These are phyloP conservation scores for Drosophila navojoa DNA, from an alignment of 1,140 invertebrate species.

Conservation along the genomic window DNA sequence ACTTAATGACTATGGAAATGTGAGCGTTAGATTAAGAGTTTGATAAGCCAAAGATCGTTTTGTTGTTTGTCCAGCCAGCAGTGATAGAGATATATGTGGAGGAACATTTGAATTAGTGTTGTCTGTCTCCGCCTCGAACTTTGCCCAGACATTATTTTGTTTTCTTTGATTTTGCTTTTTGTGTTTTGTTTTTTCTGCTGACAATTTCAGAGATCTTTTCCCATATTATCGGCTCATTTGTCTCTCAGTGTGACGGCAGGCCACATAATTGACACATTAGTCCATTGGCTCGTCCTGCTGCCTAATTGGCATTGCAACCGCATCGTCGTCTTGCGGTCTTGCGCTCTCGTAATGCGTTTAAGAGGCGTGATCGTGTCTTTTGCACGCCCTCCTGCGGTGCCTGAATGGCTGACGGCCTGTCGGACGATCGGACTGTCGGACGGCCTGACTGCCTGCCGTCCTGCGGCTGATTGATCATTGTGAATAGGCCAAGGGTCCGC, in stretches of 20 bases:
- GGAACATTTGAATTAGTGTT: slow-evolving; percentile 40
- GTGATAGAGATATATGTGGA: slow-evolving; percentile 1
- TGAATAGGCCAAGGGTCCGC: slow-evolving; percentile 37
- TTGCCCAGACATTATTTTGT: neutral
- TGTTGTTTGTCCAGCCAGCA: slow-evolving; percentile 17
- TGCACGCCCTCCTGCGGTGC: slow-evolving; percentile 74
- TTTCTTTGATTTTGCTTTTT: neutral
- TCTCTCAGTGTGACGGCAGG: slow-evolving; percentile 54
- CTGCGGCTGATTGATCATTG: slow-evolving; percentile 75
- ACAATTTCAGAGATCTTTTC: slow-evolving; percentile 30
- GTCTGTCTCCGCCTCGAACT: neutral
- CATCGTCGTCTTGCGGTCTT: slow-evolving; percentile 43
- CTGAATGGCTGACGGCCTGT: neutral
- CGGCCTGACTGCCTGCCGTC: slow-evolving; percentile 22
- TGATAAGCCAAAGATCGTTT: slow-evolving; percentile 57
- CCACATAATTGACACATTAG: slow-evolving; percentile 81
- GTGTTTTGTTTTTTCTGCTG: neutral
- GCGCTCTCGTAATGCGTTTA: slow-evolving; percentile 58
- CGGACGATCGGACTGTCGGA: neutral
- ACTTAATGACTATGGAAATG: slow-evolving; percentile 62
- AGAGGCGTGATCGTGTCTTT: slow-evolving; percentile 81
- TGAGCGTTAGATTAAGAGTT: slow-evolving; percentile 53
- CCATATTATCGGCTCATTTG: slow-evolving; percentile 65
- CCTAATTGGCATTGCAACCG: slow-evolving; percentile 69
- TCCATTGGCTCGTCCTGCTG: slow-evolving; percentile 47